Evolutionary conservation across 2,888 invertebrate species (phyloP).

Genomic region (Synergus itoensis): DNA sequence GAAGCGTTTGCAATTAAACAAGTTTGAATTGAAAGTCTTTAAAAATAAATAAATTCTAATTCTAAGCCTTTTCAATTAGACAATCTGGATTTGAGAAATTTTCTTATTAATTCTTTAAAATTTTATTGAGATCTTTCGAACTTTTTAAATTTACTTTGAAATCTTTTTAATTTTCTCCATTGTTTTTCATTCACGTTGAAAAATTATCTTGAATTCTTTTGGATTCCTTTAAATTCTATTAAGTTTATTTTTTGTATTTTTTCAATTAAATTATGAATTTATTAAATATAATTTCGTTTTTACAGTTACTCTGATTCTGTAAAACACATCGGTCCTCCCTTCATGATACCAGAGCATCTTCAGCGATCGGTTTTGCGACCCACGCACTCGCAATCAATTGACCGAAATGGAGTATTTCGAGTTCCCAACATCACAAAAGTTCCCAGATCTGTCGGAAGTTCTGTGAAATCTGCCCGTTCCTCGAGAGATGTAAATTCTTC

Average conservation of each 20-base stretch:
- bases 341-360: not conserved
- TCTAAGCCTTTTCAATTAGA: too few species aligned
- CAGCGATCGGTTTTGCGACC: not conserved
- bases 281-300: not conserved
- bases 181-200: too few species aligned
- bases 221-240: too few species aligned
- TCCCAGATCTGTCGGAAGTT: constrained; percentile 1
- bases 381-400: not conserved
- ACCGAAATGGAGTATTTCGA: not conserved
- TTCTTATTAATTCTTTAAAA: too few species aligned
- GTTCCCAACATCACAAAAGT: not conserved
- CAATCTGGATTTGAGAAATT: too few species aligned
- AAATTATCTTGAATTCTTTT: too few species aligned
- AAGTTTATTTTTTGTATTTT: too few species aligned
- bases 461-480: not conserved
- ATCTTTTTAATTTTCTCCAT: too few species aligned
- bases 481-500: not conserved
- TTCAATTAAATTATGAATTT: not conserved
- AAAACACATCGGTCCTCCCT: not conserved
- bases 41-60: not conserved
- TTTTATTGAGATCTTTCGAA: too few species aligned
- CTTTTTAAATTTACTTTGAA: too few species aligned
- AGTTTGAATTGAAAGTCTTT: not conserved
- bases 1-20: not conserved
- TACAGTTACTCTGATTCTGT: not conserved